Conservation (phyloP, 2,113 vertebrate species). For the Glaucidium brasilianum region DNA sequence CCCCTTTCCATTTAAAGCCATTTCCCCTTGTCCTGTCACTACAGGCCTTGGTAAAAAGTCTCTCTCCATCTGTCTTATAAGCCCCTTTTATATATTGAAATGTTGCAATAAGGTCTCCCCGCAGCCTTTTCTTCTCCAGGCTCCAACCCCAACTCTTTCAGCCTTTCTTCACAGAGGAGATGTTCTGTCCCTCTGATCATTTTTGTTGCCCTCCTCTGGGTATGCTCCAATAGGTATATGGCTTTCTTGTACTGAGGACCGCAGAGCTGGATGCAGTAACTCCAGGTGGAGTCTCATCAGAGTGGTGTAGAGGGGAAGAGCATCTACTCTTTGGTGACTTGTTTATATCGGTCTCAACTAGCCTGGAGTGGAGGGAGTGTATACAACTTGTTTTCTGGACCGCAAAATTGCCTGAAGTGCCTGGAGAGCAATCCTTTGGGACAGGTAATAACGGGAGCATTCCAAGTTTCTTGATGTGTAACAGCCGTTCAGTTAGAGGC, state of each 20-base stretch:
- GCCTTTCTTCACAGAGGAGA: neutral
- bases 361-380: neutral
- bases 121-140: neutral
- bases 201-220: neutral
- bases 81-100: neutral
- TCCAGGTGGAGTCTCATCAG: neutral
- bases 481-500: neutral
- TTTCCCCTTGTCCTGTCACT: neutral
- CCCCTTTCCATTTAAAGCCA: neutral
- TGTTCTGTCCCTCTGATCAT: neutral
- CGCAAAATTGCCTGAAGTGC: neutral
- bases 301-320: neutral
- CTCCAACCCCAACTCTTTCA: neutral
- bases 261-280: neutral
- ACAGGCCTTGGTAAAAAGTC: too few relatives aligned
- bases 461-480: neutral
- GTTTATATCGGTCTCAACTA: neutral
- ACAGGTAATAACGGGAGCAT: neutral
- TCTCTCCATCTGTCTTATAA: neutral
- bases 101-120: fast-evolving
- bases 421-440: neutral
- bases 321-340: neutral
- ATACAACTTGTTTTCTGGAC: neutral
- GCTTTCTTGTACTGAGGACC: neutral
- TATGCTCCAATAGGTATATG: neutral